Evolutionary conservation across 1,140 invertebrate species (phyloP).

Genomic region (Probaryconus sp.): DNA sequence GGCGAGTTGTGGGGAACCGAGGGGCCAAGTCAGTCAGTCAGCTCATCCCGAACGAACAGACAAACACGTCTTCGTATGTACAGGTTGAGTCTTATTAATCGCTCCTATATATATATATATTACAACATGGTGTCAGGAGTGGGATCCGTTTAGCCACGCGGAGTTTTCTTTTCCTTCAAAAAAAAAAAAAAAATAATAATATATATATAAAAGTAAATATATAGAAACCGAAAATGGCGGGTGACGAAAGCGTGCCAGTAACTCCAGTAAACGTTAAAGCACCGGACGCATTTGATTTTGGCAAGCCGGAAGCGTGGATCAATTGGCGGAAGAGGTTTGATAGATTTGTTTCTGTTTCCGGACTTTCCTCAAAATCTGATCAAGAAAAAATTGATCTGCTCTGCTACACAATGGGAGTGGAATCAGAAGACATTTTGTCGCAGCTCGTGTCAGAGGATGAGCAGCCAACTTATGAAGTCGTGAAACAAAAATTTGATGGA

Average conservation of each 20-base stretch:
- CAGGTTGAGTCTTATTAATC: too few species aligned
- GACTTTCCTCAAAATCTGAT: slow-evolving; percentile 35
- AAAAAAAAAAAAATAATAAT: background rate
- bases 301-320: slow-evolving; percentile 46
- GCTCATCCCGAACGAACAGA: too few species aligned
- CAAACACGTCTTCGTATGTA: too few species aligned
- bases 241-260: too few species aligned
- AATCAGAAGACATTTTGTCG: slow-evolving; percentile 59
- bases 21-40: too few species aligned
- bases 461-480: slow-evolving; percentile 20
- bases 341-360: slow-evolving; percentile 55
- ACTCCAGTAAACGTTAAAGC: slow-evolving; percentile 5
- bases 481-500: slow-evolving; percentile 57
- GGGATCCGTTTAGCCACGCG: background rate
- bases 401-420: slow-evolving; percentile 63
- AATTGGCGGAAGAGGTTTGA: slow-evolving; percentile 62
- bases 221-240: background rate
- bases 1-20: too few species aligned
- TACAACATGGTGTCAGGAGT: background rate
- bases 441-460: slow-evolving; percentile 20
- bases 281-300: slow-evolving; percentile 38
- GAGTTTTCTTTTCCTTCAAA: background rate
- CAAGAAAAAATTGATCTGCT: slow-evolving; percentile 60
- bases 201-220: background rate
- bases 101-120: too few species aligned